Percentiles rank a stretch among this genome's conserved stretches.
These are phyloP conservation scores for Callosobruchus maculatus DNA, from an alignment of 2,888 invertebrate species.

Conservation along the genomic window DNA sequence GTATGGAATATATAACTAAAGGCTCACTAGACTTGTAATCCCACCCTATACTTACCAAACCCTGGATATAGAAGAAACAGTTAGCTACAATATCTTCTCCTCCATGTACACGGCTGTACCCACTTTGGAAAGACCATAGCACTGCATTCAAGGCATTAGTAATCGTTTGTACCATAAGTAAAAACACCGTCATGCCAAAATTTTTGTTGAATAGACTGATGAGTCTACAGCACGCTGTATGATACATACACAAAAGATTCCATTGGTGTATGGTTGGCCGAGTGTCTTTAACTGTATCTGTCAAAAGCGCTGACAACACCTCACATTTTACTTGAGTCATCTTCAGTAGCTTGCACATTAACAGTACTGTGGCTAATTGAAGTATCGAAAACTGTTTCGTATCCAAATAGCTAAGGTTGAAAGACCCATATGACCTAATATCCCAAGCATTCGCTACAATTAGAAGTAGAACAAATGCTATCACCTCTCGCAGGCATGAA, in stretches of 20 bases:
- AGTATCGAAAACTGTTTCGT: not conserved
- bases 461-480: not conserved
- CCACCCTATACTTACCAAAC: not conserved
- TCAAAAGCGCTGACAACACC: not conserved
- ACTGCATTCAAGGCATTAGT: not conserved
- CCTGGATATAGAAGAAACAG: not conserved
- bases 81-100: not conserved
- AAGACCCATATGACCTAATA: not conserved
- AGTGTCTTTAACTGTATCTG: not conserved
- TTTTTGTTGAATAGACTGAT: not conserved
- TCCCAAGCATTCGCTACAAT: not conserved
- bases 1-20: no score
- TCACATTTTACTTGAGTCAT: not conserved
- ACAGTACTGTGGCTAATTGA: not conserved
- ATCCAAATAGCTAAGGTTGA: not conserved
- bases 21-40: no score
- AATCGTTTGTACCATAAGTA: not conserved
- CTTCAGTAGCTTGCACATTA: not conserved
- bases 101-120: not conserved
- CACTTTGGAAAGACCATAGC: not conserved
- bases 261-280: not conserved
- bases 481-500: not conserved
- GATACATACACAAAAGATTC: not conserved
- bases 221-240: not conserved
- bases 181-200: not conserved